phyloP scores from a whole-genome alignment of 2,888 invertebrate genomes.

The Pocota personata region DNA sequence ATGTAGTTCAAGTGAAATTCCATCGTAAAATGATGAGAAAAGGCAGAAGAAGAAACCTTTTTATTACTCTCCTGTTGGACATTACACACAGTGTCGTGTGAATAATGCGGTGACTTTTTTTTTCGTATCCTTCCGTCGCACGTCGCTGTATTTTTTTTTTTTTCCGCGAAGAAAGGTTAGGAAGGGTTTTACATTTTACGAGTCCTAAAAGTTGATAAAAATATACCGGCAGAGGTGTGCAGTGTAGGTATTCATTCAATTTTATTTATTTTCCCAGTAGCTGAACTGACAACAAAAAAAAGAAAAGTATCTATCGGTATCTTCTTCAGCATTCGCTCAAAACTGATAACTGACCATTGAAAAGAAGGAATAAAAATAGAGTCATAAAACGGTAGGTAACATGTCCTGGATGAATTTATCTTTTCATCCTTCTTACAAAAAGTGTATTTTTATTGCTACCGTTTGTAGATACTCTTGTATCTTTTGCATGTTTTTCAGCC shows the following conservation, averaged over 20 bases:
- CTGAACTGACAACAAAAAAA: not conserved
- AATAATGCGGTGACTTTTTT: conserved; percentile 57
- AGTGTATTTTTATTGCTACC: conserved; percentile 52
- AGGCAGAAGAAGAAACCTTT: conserved; percentile 9
- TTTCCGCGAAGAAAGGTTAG: conserved; percentile 60
- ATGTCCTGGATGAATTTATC: conserved; percentile 4
- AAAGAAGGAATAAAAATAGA: conserved; percentile 32
- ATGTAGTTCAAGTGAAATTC: conserved; percentile 43
- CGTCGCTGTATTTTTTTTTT: conserved; percentile 8
- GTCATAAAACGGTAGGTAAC: conserved; percentile 51
- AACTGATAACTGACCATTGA: conserved; percentile 37
- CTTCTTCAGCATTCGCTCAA: not conserved
- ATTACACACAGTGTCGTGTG: conserved; percentile 47
- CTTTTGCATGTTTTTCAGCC: conserved; percentile 15
- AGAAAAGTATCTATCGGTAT: not conserved
- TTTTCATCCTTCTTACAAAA: not conserved
- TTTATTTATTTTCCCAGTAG: conserved; percentile 12
- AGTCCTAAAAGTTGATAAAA: conserved; percentile 39
- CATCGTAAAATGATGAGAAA: conserved; percentile 67
- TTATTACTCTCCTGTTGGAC: conserved; percentile 68
- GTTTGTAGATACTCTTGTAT: conserved; percentile 38
- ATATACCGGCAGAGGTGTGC: not conserved
- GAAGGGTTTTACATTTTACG: conserved; percentile 67
- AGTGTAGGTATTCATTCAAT: conserved; percentile 21
- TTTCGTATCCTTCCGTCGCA: conserved; percentile 20